Conservation (phyloP, 2,113 vertebrate species). For the Calyptommatus sinebrachiatus region DNA sequence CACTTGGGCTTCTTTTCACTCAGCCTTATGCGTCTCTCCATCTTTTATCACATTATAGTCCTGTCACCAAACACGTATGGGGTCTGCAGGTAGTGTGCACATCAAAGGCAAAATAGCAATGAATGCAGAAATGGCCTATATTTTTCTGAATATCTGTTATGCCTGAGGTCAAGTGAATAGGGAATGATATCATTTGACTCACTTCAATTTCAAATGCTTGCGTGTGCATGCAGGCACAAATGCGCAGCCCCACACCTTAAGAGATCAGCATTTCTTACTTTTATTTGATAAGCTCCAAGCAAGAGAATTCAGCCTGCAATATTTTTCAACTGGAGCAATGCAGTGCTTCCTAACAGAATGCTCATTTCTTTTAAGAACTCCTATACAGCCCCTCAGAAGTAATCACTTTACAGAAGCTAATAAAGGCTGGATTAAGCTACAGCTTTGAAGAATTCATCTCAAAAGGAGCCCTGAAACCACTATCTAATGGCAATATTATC, state of each 20-base stretch:
- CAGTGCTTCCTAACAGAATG: constrained; percentile 31
- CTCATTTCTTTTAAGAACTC: constrained; percentile 41
- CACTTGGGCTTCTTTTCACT: too few species aligned
- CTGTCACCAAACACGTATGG: too few species aligned
- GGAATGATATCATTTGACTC: too few species aligned
- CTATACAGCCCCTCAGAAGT: constrained; percentile 47
- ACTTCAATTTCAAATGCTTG: too few species aligned
- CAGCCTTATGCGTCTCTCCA: too few species aligned
- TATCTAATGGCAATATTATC: constrained; percentile 61
- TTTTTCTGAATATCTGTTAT: constrained; percentile 38
- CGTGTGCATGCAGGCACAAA: too few species aligned
- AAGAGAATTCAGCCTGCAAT: neutral
- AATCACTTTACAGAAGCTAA: constrained; percentile 61
- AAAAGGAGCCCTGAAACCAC: constrained; percentile 52
- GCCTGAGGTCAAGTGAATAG: neutral
- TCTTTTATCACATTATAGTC: too few species aligned
- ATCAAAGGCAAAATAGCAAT: too few species aligned
- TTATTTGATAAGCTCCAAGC: constrained; percentile 27
- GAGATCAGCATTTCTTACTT: neutral
- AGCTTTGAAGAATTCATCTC: constrained; percentile 60
- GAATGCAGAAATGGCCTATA: neutral
- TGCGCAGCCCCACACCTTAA: neutral
- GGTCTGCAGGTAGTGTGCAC: too few species aligned
- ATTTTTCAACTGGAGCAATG: constrained; percentile 20
- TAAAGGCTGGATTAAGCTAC: constrained; percentile 65